Evolutionary conservation across 2,113 vertebrate species (phyloP), one percentile per base, ranked within the genome.

Genomic region (Riparia riparia): DNA sequence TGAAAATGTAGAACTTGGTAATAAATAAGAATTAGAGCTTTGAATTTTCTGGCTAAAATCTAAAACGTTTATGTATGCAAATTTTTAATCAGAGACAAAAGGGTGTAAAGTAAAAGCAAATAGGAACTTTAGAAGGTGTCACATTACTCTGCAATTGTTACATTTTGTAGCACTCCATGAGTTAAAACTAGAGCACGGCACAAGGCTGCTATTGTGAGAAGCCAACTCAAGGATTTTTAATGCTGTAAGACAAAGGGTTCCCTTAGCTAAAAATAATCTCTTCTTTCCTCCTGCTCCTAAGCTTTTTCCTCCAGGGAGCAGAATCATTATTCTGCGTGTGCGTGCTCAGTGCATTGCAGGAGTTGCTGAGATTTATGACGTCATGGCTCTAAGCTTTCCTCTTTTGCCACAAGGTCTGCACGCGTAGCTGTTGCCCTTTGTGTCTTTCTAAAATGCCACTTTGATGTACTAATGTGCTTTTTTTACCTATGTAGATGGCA

Each of bases 261-360:
- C 95, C 94, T 97, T 96, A 95, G 94, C 97, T 97, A 97, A 97
- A 97, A 96, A 97, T 97, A 97, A 96, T 95, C 92, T 95, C 91
- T 97, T 93, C 94, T 96, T 96, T 97, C 96, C 91, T 91, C 71
- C 47, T 73, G 51, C 88, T 95, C 86, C 84, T 93, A 95, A 97
- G 95, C 86, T 86, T 95, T 78, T 96, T 79, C 84, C 95, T 97
- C 84, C 58, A 25, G 90, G 90, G 96, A 96, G 93, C 89, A 95
- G 91, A 89, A 44, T 96, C 92, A 90, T 96, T 96, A 63, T 94
- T 71, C 87, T 54, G 92, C 1, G 2, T 3, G 68, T 94, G 91
- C 8, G 9, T 3, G 15, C 86, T 91, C 81, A 88, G 93, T 78
- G 91, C 89, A 78, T 81, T 79, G 90, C 47, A 10, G 92, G 95